These are phyloP conservation scores for Aepyceros melampus DNA, from an alignment of 2,113 vertebrate genomes.

Conservation along the genomic window DNA sequence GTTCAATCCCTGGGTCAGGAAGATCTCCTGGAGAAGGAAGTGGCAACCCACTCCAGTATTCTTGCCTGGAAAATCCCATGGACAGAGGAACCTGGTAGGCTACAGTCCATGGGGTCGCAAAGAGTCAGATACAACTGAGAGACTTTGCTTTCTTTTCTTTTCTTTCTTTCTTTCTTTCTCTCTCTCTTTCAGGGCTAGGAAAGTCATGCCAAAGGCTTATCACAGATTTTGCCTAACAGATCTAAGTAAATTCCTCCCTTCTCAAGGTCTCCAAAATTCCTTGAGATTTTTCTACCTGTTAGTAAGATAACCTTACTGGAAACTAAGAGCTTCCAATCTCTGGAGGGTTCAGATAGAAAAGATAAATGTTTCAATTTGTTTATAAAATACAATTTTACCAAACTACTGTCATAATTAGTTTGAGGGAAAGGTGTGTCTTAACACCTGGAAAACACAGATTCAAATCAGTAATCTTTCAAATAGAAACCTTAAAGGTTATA, in stretches of 20 bases:
- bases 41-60: neutral
- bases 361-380: neutral
- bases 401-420: neutral
- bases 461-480: neutral
- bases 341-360: neutral
- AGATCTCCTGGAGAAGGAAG: neutral
- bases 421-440: neutral
- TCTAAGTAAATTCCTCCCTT: neutral
- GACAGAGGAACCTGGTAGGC: neutral
- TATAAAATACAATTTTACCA: neutral
- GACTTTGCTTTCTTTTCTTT: neutral
- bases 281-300: neutral
- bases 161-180: neutral
- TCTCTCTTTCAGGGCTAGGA: neutral
- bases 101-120: neutral
- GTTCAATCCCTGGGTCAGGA: neutral
- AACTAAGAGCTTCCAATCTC: neutral
- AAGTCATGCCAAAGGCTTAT: neutral
- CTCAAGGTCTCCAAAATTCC: neutral
- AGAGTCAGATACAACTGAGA: neutral
- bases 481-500: neutral
- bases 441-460: neutral
- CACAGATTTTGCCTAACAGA: neutral
- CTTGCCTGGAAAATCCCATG: neutral
- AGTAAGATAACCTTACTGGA: neutral